phyloP scores from a whole-genome alignment of 2,888 invertebrate genomes.

The Adineta ricciae region DNA sequence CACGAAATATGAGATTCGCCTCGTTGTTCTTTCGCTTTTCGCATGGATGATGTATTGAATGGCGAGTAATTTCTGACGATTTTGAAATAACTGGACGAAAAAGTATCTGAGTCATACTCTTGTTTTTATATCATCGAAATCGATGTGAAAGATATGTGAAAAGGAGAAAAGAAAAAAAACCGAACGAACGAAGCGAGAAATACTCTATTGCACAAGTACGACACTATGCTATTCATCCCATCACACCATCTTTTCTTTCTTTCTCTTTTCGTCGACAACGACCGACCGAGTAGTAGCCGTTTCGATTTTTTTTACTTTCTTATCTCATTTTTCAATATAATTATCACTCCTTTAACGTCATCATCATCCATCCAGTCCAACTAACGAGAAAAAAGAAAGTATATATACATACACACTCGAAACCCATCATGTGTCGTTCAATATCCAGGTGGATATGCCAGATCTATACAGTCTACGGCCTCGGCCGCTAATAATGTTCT shows the following conservation, averaged over 20 bases:
- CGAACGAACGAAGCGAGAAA: conserved; percentile 11
- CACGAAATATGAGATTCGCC: neutral
- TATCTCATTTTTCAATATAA: conserved; percentile 13
- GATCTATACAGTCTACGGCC: neutral
- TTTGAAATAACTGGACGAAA: neutral
- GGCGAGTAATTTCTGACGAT: neutral
- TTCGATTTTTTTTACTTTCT: neutral
- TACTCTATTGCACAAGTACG: neutral
- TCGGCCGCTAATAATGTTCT: neutral
- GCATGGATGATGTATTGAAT: neutral
- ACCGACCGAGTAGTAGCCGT: neutral
- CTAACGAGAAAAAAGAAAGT: neutral
- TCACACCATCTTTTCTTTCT: conserved; percentile 1
- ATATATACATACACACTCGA: neutral
- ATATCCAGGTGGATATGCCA: neutral
- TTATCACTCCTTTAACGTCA: neutral
- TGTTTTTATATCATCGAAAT: conserved; percentile 11
- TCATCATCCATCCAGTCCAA: neutral
- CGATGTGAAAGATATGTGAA: neutral
- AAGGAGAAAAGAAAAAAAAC: neutral
- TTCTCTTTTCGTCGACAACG: conserved; percentile 2
- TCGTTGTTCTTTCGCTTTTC: neutral
- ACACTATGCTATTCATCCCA: neutral
- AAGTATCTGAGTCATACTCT: neutral
- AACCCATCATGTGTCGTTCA: neutral